Base-by-base conservation (phyloP, 37 sponge, comb jelly and placozoan genomes). In the Aphrocallistes beatrix region DNA sequence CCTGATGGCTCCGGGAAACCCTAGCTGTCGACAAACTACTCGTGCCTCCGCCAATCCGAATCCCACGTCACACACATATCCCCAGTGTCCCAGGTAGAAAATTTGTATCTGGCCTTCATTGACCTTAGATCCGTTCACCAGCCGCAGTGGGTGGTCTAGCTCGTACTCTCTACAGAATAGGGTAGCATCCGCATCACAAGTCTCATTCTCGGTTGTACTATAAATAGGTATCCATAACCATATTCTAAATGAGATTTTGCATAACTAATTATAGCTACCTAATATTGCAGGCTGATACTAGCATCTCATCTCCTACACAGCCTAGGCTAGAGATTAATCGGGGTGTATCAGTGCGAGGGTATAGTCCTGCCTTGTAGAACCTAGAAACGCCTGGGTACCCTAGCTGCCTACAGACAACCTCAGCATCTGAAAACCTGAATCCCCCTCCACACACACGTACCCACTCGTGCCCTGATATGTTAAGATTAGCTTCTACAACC, bases 371-470 rank as follows among this genome's bases (percentile, higher is more conserved):
- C n/a, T 30, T 3, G 75, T 19, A 60, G 75, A 60, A 60, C 75
- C 75, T 60, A 3, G n/a, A 13, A 32, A 60, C 75, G 6, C 75
- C 75, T 19, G 75, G 75, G 34, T 60, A 60, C 75, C 75, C 75
- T 30, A 60, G 75, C 75, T 60, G 75, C n/a, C 75, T 60, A 60
- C 75, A 60, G 25, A 60, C 75, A 3, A 60, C 75, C 75, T 60
- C 75, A 19, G 75, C 75, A 13, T 60, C 75, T 13, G 75, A 13
- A 28, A 32, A 60, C 3, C 17, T 60, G n/a, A 60, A 60, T 13
- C 21, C 75, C 10, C 34, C 75, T 13, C 75, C 75, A 13, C 75
- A 60, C 34, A 60, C 75, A 3, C 75, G 6, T 30, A 30, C 75
- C 75, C 75, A 60, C n/a, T 60, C 75, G 3, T 13, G 10, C 6